phyloP scores from a whole-genome alignment of 2,888 invertebrate genomes.

The Apoda limacodes region DNA sequence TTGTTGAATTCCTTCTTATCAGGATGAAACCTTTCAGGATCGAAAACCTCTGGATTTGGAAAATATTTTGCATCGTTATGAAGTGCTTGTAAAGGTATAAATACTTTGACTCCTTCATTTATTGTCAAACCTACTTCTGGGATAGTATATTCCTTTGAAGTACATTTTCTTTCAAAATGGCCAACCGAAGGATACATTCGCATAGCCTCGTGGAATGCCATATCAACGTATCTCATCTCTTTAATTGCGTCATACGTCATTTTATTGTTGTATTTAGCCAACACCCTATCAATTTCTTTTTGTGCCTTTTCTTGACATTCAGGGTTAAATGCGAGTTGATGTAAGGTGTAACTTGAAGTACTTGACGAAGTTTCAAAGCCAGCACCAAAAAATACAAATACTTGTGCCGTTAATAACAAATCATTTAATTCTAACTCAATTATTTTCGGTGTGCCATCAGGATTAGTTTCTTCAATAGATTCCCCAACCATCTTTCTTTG shows the following conservation, averaged over 20 bases:
- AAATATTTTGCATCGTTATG: slow-evolving; percentile 51
- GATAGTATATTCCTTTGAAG: slow-evolving; percentile 43
- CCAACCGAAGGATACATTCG: too few species aligned
- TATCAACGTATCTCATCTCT: slow-evolving; percentile 51
- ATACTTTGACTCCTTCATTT: slow-evolving; percentile 38
- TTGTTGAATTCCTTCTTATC: too few species aligned
- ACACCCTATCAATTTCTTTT: too few species aligned
- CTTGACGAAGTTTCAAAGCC: slow-evolving; percentile 67
- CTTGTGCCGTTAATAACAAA: slow-evolving; percentile 40
- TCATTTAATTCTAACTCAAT: slow-evolving; percentile 43
- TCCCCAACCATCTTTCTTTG: slow-evolving; percentile 45
- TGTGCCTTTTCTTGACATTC: slow-evolving; percentile 52
- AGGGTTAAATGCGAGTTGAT: too few species aligned
- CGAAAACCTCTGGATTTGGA: slow-evolving; percentile 38
- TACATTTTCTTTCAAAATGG: slow-evolving; percentile 46
- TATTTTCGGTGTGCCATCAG: slow-evolving; percentile 39
- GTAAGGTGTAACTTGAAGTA: too few species aligned
- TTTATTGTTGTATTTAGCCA: too few species aligned
- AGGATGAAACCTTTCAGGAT: slow-evolving; percentile 47
- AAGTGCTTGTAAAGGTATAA: slow-evolving; percentile 50
- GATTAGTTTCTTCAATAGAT: slow-evolving; percentile 40
- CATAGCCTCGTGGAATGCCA: slow-evolving; percentile 52
- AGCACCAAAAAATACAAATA: too few species aligned
- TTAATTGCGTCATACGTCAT: too few species aligned
- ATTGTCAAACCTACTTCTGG: too few species aligned